Conservation (phyloP, 2,797 vertebrate genomes). For the Rhadinocentrus ornatus region DNA sequence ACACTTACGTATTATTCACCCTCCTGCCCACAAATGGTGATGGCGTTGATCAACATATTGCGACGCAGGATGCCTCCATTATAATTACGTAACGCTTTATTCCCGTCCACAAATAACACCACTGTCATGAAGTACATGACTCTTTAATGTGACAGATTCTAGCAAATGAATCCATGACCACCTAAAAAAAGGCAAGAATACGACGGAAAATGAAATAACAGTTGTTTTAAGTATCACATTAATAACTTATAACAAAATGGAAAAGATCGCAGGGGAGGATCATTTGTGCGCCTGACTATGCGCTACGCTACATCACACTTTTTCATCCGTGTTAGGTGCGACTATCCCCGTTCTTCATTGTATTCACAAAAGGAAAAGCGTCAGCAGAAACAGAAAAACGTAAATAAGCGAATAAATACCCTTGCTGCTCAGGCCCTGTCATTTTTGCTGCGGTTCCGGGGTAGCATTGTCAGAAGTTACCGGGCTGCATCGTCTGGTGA, state of each 20-base stretch:
- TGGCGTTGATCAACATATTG: conserved; percentile 58
- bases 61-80: conserved; percentile 62
- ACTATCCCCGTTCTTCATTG: neutral
- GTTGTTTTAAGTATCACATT: conserved; percentile 42
- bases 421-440: conserved; percentile 27
- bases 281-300: conserved; percentile 1
- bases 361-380: neutral
- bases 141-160: neutral
- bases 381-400: neutral
- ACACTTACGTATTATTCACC: neutral
- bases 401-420: conserved; percentile 46
- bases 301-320: conserved; percentile 26
- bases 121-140: conserved; percentile 1
- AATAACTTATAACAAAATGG: conserved; percentile 75
- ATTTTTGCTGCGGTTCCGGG: conserved; percentile 20
- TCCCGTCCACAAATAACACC: conserved; percentile 54
- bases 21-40: conserved; percentile 7
- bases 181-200: neutral
- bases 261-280: conserved; percentile 44
- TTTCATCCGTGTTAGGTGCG: conserved; percentile 3
- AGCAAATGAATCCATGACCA: neutral
- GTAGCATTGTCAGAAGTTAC: conserved; percentile 29
- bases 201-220: neutral
- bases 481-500: conserved; percentile 45
- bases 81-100: conserved; percentile 77